These are phyloP conservation scores for Phyto melanocephala DNA, from an alignment of 2,888 invertebrate species.

Conservation along the genomic window DNA sequence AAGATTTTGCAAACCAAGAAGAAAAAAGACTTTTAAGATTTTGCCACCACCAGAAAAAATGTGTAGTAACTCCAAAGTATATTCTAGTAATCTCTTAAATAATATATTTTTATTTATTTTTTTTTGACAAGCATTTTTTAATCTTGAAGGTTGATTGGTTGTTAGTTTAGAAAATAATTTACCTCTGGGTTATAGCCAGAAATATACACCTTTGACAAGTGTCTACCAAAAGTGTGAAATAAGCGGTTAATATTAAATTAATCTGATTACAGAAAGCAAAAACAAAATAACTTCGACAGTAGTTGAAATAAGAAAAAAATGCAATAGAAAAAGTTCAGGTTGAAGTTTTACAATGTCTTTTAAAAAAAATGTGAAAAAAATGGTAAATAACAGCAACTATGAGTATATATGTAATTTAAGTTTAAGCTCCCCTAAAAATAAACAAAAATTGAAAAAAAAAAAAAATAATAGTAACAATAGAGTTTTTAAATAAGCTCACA, in stretches of 20 bases:
- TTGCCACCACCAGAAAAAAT: no score
- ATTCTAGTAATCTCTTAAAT: not conserved
- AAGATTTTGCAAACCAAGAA: no score
- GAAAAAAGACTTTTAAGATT: no score
- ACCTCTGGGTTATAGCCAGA: not conserved
- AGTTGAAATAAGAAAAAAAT: not conserved
- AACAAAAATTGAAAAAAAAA: constrained; percentile 8
- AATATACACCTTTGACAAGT: constrained; percentile 17
- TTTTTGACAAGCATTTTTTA: not conserved
- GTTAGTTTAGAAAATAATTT: not conserved
- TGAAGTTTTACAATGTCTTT: constrained; percentile 48
- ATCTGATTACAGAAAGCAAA: constrained; percentile 39
- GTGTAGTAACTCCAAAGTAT: no score
- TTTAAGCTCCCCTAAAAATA: constrained; percentile 45
- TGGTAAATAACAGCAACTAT: constrained; percentile 15
- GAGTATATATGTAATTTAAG: constrained; percentile 42
- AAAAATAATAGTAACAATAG: constrained; percentile 29
- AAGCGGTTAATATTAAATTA: constrained; percentile 52
- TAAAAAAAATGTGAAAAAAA: constrained; percentile 21
- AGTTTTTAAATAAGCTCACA: constrained; percentile 17
- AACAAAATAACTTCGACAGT: constrained; percentile 4
- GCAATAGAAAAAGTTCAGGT: constrained; percentile 55
- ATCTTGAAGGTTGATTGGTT: not conserved
- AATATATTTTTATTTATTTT: not conserved
- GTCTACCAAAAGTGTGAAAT: constrained; percentile 44